Conservation (phyloP, 1,140 invertebrate genomes). For the Bombus huntii region DNA sequence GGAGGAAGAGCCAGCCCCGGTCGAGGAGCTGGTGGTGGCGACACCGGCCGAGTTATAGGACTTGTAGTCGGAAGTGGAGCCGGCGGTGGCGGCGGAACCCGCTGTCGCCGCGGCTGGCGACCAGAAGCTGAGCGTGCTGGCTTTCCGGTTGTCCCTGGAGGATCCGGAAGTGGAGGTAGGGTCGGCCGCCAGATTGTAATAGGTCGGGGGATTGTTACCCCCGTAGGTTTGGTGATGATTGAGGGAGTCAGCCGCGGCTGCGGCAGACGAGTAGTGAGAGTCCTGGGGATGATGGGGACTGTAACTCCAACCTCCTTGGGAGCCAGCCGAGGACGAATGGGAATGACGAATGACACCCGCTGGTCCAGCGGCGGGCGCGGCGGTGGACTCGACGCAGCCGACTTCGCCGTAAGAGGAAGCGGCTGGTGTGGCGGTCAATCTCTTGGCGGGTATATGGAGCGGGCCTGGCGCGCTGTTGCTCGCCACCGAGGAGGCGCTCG, state of each 20-base stretch:
- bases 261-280: slow-evolving; percentile 79
- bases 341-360: slow-evolving; percentile 89
- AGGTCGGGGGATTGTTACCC: slow-evolving; percentile 88
- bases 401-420: slow-evolving; percentile 84
- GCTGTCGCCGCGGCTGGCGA: slow-evolving; percentile 85
- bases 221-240: slow-evolving; percentile 86
- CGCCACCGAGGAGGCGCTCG: slow-evolving; percentile 86
- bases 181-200: slow-evolving; percentile 89
- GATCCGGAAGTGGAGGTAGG: slow-evolving; percentile 80
- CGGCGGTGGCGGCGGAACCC: slow-evolving; percentile 81
- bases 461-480: slow-evolving; percentile 86
- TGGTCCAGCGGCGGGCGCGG: slow-evolving; percentile 65
- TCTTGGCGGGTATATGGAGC: slow-evolving; percentile 92
- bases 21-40: slow-evolving; percentile 83
- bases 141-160: slow-evolving; percentile 85
- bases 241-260: slow-evolving; percentile 81
- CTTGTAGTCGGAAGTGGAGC: slow-evolving; percentile 84
- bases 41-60: slow-evolving; percentile 82
- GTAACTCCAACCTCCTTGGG: slow-evolving; percentile 82
- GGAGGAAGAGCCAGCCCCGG: slow-evolving; percentile 86
- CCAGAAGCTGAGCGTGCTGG: slow-evolving; percentile 87
- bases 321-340: slow-evolving; percentile 87
- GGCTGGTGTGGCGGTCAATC: slow-evolving; percentile 83
- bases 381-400: slow-evolving; percentile 83
- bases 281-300: slow-evolving; percentile 81